A percentile compares a stretch with the other conserved stretches of the same genome.
Conservation (phyloP, 2,888 invertebrate genomes). For the Tachystola acroxantha region DNA sequence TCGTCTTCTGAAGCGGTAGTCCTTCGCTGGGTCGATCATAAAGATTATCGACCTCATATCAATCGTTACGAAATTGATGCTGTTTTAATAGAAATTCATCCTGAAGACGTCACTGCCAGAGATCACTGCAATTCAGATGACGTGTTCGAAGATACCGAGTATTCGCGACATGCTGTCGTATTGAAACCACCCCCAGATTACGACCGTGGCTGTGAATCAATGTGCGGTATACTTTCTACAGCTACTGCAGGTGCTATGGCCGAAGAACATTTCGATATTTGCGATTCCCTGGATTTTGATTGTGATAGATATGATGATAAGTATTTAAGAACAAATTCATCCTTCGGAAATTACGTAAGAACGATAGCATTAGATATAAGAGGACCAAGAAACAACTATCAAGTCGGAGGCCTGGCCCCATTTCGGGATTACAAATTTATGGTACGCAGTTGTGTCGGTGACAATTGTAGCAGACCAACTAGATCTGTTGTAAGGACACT, state of each 20-base stretch:
- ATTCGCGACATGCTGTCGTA: conserved; percentile 49
- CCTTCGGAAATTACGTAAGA: conserved; percentile 34
- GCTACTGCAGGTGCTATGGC: conserved; percentile 31
- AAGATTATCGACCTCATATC: conserved; percentile 46
- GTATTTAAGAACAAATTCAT: conserved; percentile 31
- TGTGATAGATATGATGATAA: conserved; percentile 39
- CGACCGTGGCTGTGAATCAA: conserved; percentile 50
- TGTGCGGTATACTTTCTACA: conserved; percentile 51
- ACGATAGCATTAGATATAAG: conserved; percentile 42
- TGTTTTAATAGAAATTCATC: conserved; percentile 40
- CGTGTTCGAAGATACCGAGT: conserved; percentile 35
- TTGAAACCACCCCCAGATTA: conserved; percentile 54
- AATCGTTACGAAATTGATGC: conserved; percentile 55
- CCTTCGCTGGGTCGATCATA: conserved; percentile 58
- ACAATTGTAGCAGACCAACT: conserved; percentile 48
- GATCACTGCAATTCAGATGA: conserved; percentile 45
- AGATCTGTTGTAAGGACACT: conserved; percentile 51
- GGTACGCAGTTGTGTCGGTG: conserved; percentile 47
- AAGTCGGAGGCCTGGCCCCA: conserved; percentile 51
- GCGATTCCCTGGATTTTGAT: conserved; percentile 18
- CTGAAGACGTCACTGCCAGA: conserved; percentile 30
- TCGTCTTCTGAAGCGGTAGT: conserved; percentile 37
- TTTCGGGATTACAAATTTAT: conserved; percentile 60
- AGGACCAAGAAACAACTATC: conserved; percentile 31
- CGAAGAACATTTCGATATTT: conserved; percentile 10